phyloP scores from a whole-genome alignment of 2,888 invertebrate species.

The Apamea crenata region DNA sequence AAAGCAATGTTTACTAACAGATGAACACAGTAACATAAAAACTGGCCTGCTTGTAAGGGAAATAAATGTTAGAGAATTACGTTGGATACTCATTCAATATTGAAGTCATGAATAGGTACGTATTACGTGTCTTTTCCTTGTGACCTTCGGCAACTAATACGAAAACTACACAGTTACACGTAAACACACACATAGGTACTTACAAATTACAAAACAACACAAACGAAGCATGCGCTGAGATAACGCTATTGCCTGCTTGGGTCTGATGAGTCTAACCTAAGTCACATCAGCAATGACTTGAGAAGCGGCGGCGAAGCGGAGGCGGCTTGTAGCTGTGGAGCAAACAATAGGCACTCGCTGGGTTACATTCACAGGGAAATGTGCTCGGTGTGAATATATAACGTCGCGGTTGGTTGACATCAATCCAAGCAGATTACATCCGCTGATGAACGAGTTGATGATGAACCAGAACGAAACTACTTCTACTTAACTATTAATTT shows the following conservation, averaged over 20 bases:
- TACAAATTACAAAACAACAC: constrained; percentile 28
- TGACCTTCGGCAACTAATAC: constrained; percentile 53
- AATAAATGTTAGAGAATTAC: constrained; percentile 24
- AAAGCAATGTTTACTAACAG: constrained; percentile 80
- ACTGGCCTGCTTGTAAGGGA: constrained; percentile 20
- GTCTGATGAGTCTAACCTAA: constrained; percentile 26
- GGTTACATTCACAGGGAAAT: constrained; percentile 63
- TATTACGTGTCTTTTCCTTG: constrained; percentile 51
- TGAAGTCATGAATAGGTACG: constrained; percentile 38
- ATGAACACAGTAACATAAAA: constrained; percentile 60
- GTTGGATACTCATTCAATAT: constrained; percentile 38
- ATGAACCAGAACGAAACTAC: neutral
- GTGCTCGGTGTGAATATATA: constrained; percentile 64
- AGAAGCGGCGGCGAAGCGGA: too few species aligned
- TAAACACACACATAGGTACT: constrained; percentile 14
- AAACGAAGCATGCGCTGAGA: constrained; percentile 32
- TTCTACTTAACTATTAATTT: neutral
- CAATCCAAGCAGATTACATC: constrained; percentile 54
- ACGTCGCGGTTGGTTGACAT: constrained; percentile 61
- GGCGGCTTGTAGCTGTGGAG: constrained; percentile 20
- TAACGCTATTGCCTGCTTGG: constrained; percentile 2
- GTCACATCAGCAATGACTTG: constrained; percentile 31
- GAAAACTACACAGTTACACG: constrained; percentile 31
- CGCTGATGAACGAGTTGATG: too few species aligned
- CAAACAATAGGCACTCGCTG: constrained; percentile 53